Evolutionary conservation across 2,797 vertebrate species (phyloP).

Genomic region (Ceryle rudis): DNA sequence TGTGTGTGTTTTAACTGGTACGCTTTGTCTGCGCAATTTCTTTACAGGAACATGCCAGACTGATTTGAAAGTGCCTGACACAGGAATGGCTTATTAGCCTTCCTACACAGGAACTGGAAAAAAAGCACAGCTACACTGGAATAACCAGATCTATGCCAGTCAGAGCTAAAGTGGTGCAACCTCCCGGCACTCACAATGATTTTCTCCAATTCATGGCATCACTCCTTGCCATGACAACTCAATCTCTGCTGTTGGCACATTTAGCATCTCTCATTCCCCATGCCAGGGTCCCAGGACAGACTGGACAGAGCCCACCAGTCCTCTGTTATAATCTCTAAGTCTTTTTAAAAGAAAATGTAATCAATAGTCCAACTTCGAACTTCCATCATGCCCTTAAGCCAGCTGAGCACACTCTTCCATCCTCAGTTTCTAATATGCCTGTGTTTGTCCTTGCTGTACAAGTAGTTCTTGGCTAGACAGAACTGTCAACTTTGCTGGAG

Average conservation of each 20-base stretch:
- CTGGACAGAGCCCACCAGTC: neutral
- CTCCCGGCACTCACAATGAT: fast-evolving
- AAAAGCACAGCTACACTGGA: neutral
- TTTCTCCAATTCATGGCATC: neutral
- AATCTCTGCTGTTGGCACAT: fast-evolving
- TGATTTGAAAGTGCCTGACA: neutral
- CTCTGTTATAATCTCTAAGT: neutral
- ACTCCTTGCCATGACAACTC: neutral
- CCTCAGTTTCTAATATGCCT: neutral
- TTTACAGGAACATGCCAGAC: neutral
- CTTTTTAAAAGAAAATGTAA: neutral
- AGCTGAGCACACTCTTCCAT: neutral
- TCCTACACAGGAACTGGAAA: neutral
- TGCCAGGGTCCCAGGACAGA: neutral
- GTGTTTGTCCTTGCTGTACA: conserved; percentile 25
- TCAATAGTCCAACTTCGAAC: neutral
- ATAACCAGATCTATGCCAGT: fast-evolving
- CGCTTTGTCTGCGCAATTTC: neutral
- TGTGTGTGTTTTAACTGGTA: conserved; percentile 16
- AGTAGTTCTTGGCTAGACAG: conserved; percentile 9
- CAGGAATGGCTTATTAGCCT: neutral
- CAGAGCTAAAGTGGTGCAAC: neutral
- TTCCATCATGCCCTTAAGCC: neutral
- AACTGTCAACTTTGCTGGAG: conserved; percentile 31
- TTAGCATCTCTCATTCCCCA: neutral